A percentile compares a stretch with the other conserved stretches of the same genome.
phyloP scores from a whole-genome alignment of 2,113 vertebrate genomes.

The Capricornis sumatraensis region DNA sequence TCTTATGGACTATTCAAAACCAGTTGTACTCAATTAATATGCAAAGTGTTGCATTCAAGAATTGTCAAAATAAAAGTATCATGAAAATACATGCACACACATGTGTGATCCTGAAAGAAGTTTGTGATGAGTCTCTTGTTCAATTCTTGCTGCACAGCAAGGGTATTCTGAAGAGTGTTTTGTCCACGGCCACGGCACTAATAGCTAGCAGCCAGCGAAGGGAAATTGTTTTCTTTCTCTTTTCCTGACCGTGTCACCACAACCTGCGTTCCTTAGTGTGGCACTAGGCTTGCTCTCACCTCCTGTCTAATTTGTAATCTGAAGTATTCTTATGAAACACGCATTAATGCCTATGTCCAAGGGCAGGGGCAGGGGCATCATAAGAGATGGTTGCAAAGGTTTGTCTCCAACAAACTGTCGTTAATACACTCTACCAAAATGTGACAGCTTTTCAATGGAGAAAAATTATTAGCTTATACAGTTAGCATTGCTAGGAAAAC shows the following conservation, averaged over 20 bases:
- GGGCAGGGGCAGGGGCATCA: conserved; percentile 38
- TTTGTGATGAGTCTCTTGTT: conserved; percentile 68
- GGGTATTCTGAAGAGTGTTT: conserved; percentile 43
- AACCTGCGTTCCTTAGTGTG: conserved; percentile 47
- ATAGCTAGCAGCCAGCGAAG: conserved; percentile 49
- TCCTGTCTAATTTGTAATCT: conserved; percentile 48
- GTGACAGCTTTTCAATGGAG: background rate
- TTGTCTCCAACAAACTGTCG: conserved; percentile 69
- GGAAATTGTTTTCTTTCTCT: conserved; percentile 64
- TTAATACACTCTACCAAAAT: conserved; percentile 25
- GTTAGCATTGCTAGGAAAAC: background rate
- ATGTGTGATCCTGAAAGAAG: background rate
- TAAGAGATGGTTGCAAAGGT: conserved; percentile 61
- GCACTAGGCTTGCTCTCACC: conserved; percentile 59
- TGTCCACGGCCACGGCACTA: background rate
- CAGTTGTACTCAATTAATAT: conserved; percentile 56
- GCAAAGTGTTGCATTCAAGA: conserved; percentile 75
- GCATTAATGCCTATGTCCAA: conserved; percentile 57
- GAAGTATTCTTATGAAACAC: conserved; percentile 15
- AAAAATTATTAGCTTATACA: background rate
- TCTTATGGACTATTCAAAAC: conserved; percentile 69
- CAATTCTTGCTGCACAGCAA: conserved; percentile 53
- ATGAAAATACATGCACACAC: conserved; percentile 59
- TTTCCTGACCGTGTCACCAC: conserved; percentile 65
- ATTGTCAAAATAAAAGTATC: conserved; percentile 76